phyloP scores from a whole-genome alignment of 2,797 vertebrate species.

The Cryptoblepharus egeriae region DNA sequence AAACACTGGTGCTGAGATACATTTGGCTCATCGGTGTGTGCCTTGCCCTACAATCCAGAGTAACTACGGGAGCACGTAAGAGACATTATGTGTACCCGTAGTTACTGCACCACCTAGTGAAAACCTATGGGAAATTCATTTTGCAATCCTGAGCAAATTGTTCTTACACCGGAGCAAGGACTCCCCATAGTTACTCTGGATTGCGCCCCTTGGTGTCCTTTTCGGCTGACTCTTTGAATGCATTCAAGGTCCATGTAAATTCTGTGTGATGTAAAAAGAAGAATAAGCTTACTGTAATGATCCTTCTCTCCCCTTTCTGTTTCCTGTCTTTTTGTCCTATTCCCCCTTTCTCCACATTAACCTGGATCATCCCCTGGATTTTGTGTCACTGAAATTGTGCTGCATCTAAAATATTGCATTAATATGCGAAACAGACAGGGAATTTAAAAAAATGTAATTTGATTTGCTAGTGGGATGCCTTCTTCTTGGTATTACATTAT shows the following conservation, averaged over 20 bases:
- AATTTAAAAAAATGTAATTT: constrained; percentile 33
- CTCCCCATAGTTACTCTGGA: too few relatives aligned
- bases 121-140: too few relatives aligned
- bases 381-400: constrained; percentile 1
- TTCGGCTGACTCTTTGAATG: constrained; percentile 9
- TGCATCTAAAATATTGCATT: constrained; percentile 6
- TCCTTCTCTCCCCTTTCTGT: neutral
- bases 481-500: too few relatives aligned
- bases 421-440: constrained; percentile 16
- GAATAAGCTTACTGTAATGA: neutral
- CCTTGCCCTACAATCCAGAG: too few relatives aligned
- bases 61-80: too few relatives aligned
- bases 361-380: constrained; percentile 23
- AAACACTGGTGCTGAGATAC: neutral
- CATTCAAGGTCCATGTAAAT: neutral
- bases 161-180: too few relatives aligned
- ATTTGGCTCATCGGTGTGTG: neutral
- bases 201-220: too few relatives aligned
- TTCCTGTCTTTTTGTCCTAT: constrained; percentile 36
- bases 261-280: constrained; percentile 15
- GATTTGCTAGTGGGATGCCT: too few relatives aligned
- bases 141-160: too few relatives aligned
- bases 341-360: constrained; percentile 16
- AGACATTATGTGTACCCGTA: too few relatives aligned
- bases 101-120: too few relatives aligned